Base-by-base conservation (phyloP, 2,888 invertebrate species). In the Cephalotes varians region DNA sequence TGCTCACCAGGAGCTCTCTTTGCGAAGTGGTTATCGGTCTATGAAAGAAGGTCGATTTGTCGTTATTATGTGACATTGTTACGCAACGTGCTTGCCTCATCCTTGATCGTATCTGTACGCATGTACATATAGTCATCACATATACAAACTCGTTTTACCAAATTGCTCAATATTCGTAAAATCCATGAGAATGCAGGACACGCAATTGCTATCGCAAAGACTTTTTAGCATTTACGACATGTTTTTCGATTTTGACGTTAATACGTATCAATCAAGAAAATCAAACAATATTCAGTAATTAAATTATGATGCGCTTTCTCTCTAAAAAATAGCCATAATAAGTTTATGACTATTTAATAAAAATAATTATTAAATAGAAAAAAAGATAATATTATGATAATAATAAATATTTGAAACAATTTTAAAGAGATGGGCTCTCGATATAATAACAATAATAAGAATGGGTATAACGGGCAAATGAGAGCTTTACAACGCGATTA, bases 41-140 rank as follows among this genome's bases (percentile, higher is more conserved):
- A 82, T 85, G 72, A 85, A 90, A 92, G 92, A 93, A 92, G 92
- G 93, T 92, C 91, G 91, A 92, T 92, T 91, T 91, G 91, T 91
- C 89, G 90, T 89, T 90, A 91, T 92, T 92, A 91, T 91, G 92
- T 91, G 92, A 93, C 93, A 92, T 91, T 88, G 89, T 93, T 93
- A 91, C 93, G 93, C 92, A 93, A 93, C 83, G 56, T 2, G 67
- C 82, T 77, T 79, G 84, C 67, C 73, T 72, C 56, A 83, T 72
- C 77, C 74, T n/a, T n/a, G n/a, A n/a, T n/a, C 64, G 58, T 37
- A 65, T 62, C 60, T n/a, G 51, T 44, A 47, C 64, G 56, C 34
- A 56, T 76, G 56, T 44, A 31, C n/a, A n/a, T 7, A 9, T 21
- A 10, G 9, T 21, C 3, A 3, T 18, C 40, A n/a, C n/a, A 47